Percentiles rank a stretch among this genome's conserved stretches.
Evolutionary conservation across 1,140 invertebrate species (phyloP).

Genomic region (Sycophila sp.): DNA sequence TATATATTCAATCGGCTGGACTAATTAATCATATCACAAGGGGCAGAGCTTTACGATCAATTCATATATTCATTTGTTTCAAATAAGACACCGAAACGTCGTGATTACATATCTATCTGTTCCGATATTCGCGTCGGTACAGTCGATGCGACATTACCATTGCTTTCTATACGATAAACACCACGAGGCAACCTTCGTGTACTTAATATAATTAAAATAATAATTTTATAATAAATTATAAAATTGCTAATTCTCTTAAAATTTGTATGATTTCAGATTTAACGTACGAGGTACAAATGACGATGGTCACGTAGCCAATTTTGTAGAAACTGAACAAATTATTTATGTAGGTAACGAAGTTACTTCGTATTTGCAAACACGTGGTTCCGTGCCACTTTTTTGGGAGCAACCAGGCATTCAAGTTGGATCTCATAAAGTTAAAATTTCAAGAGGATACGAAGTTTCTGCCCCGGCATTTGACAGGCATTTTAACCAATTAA

Average conservation of each 20-base stretch:
- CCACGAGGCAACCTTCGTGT: too few species aligned
- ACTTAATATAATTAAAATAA: too few species aligned
- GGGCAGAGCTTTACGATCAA: too few species aligned
- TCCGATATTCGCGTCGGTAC: too few species aligned
- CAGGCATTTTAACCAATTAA: conserved; percentile 87
- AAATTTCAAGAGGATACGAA: conserved; percentile 94
- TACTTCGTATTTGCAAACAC: conserved; percentile 85
- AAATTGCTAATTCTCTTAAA: too few species aligned
- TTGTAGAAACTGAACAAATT: conserved; percentile 99
- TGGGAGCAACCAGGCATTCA: conserved; percentile 99
- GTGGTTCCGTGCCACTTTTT: conserved; percentile 97
- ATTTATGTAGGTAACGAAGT: conserved; percentile 91
- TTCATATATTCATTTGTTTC: too few species aligned
- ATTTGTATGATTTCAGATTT: conserved; percentile 71
- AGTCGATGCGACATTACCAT: too few species aligned
- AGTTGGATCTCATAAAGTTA: conserved; percentile 98
- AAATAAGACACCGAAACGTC: too few species aligned
- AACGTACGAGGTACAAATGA: conserved; percentile 99
- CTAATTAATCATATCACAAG: too few species aligned
- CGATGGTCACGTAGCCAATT: conserved; percentile 99
- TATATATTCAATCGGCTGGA: too few species aligned
- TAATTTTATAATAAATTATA: background rate
- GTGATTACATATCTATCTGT: too few species aligned
- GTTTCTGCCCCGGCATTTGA: conserved; percentile 91
- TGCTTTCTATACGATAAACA: too few species aligned